These are phyloP conservation scores for Mellilla xanthometata DNA, from an alignment of 2,888 invertebrate species.

Conservation along the genomic window DNA sequence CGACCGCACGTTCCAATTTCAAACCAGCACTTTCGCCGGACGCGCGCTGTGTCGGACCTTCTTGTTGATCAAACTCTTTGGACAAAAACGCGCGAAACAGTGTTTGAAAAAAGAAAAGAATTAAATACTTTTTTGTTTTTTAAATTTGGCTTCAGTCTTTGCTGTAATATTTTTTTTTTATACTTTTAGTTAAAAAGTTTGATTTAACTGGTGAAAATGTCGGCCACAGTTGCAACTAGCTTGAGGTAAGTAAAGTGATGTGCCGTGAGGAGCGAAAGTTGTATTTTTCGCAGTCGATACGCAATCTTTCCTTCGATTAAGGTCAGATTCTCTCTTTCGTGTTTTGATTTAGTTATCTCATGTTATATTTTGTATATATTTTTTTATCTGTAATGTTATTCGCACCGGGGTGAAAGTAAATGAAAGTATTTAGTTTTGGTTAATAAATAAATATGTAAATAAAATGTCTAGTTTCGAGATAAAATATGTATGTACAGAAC, in stretches of 20 bases:
- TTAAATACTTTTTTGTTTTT: background rate
- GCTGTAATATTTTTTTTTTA: background rate
- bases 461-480: too few relatives aligned
- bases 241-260: conserved; percentile 59
- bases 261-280: conserved; percentile 46
- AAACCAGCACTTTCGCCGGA: conserved; percentile 7
- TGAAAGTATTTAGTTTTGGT: too few relatives aligned
- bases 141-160: background rate
- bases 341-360: background rate
- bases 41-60: background rate
- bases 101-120: background rate
- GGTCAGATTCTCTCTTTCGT: background rate
- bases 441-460: too few relatives aligned
- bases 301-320: background rate
- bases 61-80: conserved; percentile 15
- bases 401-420: too few relatives aligned
- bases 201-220: conserved; percentile 46
- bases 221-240: conserved; percentile 67
- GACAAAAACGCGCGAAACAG: conserved; percentile 6
- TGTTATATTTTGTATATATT: too few relatives aligned
- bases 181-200: background rate
- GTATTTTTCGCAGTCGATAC: conserved; percentile 19
- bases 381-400: too few relatives aligned
- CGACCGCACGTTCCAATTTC: conserved; percentile 24
- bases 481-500: too few relatives aligned